Base-by-base conservation (phyloP, 2,797 vertebrate species). In the Tolypeutes matacus region DNA sequence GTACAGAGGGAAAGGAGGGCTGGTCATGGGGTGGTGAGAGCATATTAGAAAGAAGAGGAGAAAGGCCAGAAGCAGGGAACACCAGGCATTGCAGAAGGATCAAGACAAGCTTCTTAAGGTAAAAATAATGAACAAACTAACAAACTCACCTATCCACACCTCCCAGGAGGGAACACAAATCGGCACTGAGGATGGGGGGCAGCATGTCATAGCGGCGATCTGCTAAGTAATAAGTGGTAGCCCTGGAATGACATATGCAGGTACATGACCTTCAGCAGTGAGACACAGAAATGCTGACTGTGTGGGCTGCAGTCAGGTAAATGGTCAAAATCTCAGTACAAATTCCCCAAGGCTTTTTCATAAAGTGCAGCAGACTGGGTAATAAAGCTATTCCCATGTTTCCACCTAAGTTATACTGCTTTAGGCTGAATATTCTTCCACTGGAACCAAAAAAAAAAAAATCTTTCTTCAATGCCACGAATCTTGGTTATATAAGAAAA, bases 191-290 rank as follows among this genome's bases (percentile, higher is more conserved):
- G 18, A 99, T 82, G 0, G 98, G 87, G 1, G 99, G 99, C 95
- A 99, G 96, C 99, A 99, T 99, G 98, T 99, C 99, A 0, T 99
- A 99, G 21, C 99, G 98, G 2, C 99, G 99, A 94, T 99, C 99
- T 0, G 99, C 99, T 96, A 99, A 96, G 95, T 99, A 99, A 36
- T 99, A 99, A 0, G 99, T 99, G 18, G 99, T 99, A 10, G 99
- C 99, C 98, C 99, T 99, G 94, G 86, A 62, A 97, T 0, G 86
- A 97, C 86, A 97, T 0, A 91, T 0, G 20, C 0, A 0, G 5
- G n/a, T 31, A 42, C 0, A 0, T 83, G 88, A 97, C 92, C 87
- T 93, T 96, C 83, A 88, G 81, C 70, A 17, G 75, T 15, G 6
- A 58, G 53, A 72, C 8, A 73, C 29, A n/a, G 46, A 49, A 39